These are phyloP conservation scores for Chrysolophus pictus DNA, from an alignment of 2,797 vertebrate genomes.

Conservation along the genomic window DNA sequence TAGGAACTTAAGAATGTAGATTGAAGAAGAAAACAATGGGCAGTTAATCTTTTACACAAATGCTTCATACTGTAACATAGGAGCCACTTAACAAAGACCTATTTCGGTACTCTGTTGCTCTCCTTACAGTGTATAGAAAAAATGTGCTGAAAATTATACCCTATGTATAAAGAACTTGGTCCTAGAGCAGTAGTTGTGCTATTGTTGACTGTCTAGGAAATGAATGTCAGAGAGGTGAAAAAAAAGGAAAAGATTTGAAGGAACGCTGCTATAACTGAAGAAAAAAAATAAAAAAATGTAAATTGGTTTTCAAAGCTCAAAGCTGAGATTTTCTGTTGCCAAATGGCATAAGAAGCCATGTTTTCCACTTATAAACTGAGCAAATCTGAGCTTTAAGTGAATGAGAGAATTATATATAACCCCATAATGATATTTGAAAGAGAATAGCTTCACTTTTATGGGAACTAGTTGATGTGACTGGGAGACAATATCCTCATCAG, in stretches of 20 bases:
- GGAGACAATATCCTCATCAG: neutral
- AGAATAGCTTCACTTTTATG: neutral
- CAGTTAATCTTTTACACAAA: neutral
- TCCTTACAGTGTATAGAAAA: neutral
- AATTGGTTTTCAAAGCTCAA: neutral
- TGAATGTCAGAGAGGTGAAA: neutral
- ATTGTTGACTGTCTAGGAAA: neutral
- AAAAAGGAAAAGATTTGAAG: neutral
- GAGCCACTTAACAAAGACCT: neutral
- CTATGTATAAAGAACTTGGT: neutral
- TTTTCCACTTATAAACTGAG: neutral
- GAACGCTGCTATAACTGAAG: neutral
- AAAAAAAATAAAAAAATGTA: neutral
- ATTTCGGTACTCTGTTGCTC: neutral
- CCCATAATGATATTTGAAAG: slow-evolving; percentile 1
- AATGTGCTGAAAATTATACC: neutral
- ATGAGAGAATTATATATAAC: neutral
- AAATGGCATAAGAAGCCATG: neutral
- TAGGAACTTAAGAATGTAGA: neutral
- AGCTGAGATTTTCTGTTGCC: neutral
- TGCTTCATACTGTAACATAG: neutral
- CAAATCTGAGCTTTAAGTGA: neutral
- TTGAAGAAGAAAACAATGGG: neutral
- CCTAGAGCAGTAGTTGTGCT: neutral
- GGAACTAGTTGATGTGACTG: neutral